These are phyloP conservation scores for Furcula furcula DNA, from an alignment of 2,888 invertebrate species.

Conservation along the genomic window DNA sequence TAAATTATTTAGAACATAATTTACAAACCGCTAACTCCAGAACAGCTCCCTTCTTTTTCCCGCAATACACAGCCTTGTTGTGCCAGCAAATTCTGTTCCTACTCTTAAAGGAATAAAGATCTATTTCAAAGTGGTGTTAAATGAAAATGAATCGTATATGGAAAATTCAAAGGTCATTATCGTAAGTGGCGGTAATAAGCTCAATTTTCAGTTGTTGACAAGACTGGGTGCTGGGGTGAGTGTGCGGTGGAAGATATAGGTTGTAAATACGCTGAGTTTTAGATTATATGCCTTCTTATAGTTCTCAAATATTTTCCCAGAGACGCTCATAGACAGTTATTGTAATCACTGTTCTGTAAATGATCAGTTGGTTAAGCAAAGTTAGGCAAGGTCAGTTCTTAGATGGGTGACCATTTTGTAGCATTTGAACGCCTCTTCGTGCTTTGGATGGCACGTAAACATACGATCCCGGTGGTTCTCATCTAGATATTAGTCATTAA, in stretches of 20 bases:
- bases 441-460: no score
- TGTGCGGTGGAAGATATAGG: constrained; percentile 39
- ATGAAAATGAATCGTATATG: constrained; percentile 69
- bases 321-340: no score
- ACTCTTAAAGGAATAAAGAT: constrained; percentile 79
- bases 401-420: no score
- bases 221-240: constrained; percentile 31
- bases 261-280: constrained; percentile 50
- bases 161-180: constrained; percentile 56
- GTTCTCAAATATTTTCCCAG: no score
- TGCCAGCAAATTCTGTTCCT: constrained; percentile 75
- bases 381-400: no score
- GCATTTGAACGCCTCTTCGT: no score
- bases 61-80: constrained; percentile 50
- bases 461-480: no score
- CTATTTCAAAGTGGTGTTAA: constrained; percentile 68
- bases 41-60: constrained; percentile 26
- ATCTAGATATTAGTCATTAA: no score
- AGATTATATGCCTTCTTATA: constrained; percentile 12
- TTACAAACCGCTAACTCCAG: neutral
- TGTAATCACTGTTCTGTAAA: no score
- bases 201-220: constrained; percentile 59
- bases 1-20: neutral
- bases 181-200: constrained; percentile 30
- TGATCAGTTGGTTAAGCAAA: no score